Conservation (phyloP, 2,113 vertebrate genomes). For the Pedionomus torquatus region DNA sequence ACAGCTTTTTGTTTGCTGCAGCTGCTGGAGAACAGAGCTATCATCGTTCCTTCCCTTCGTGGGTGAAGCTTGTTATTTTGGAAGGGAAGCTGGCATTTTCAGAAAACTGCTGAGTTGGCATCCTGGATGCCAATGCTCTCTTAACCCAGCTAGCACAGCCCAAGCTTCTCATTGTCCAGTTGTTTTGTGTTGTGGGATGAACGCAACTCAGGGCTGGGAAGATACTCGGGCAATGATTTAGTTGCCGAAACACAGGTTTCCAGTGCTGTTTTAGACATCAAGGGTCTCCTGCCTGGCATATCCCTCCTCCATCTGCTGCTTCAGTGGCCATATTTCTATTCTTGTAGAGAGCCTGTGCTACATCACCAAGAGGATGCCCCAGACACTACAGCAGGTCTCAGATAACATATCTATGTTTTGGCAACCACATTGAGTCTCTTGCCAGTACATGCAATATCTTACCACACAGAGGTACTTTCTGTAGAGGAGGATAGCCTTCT, state of each 20-base stretch:
- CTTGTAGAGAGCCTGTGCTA: not conserved
- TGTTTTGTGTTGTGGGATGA: not conserved
- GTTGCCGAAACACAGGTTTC: not conserved
- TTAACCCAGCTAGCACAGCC: not conserved
- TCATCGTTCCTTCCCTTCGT: not conserved
- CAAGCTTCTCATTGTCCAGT: not conserved
- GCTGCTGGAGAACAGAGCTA: slow-evolving; percentile 19
- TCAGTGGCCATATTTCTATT: not conserved
- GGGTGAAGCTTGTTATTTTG: not conserved
- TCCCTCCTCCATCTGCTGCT: not conserved
- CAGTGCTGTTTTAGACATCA: not conserved
- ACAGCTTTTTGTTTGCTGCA: slow-evolving; percentile 3
- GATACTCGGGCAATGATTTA: not conserved
- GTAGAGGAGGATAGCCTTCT: not conserved
- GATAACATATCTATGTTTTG: not conserved
- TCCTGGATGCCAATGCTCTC: not conserved
- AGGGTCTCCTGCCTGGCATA: not conserved
- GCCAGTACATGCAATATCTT: not conserved
- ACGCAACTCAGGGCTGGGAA: not conserved
- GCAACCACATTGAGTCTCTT: fast-evolving
- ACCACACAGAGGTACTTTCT: not conserved
- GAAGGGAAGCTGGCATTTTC: not conserved
- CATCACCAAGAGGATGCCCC: not conserved
- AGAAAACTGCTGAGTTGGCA: not conserved
- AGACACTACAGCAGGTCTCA: not conserved